These are phyloP conservation scores for Macquaria ambigua DNA, from an alignment of 2,113 vertebrate species.

Conservation along the genomic window DNA sequence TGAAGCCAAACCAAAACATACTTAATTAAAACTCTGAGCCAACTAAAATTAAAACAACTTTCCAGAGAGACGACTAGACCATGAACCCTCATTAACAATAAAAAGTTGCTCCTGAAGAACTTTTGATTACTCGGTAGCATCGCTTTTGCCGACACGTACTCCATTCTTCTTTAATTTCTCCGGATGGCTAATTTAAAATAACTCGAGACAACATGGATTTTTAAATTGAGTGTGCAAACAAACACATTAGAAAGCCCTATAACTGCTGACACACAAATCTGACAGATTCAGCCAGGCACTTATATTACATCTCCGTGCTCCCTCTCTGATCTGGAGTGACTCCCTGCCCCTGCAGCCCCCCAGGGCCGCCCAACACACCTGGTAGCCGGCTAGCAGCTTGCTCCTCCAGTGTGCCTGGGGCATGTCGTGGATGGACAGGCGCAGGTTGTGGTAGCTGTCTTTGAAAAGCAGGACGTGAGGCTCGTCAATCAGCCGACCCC, in stretches of 20 bases:
- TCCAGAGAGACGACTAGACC: conserved; percentile 25
- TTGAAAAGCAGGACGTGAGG: conserved; percentile 97
- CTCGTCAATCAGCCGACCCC: conserved; percentile 96
- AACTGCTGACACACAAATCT: conserved; percentile 46
- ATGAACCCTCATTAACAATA: conserved; percentile 49
- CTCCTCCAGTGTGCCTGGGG: conserved; percentile 98
- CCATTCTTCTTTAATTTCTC: conserved; percentile 37
- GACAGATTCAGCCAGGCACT: conserved; percentile 60
- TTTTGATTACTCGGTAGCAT: conserved; percentile 39
- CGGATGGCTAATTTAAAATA: conserved; percentile 43
- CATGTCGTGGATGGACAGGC: conserved; percentile 97
- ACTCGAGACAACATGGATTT: conserved; percentile 15
- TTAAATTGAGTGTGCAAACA: conserved; percentile 25
- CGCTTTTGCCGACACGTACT: conserved; percentile 16
- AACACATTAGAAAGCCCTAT: conserved; percentile 12
- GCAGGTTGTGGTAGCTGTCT: conserved; percentile 99
- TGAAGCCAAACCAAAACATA: conserved; percentile 53
- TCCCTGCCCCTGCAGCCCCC: conserved; percentile 32
- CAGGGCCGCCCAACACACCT: conserved; percentile 84
- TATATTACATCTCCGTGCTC: conserved; percentile 53
- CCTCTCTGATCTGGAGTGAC: conserved; percentile 55
- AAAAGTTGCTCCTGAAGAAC: conserved; percentile 48
- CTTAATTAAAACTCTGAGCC: conserved; percentile 58
- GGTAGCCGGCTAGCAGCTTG: conserved; percentile 97
- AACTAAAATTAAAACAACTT: conserved; percentile 48